These are phyloP conservation scores for Paedocypris sp. DNA, from an alignment of 2,113 vertebrate species.

Conservation along the genomic window DNA sequence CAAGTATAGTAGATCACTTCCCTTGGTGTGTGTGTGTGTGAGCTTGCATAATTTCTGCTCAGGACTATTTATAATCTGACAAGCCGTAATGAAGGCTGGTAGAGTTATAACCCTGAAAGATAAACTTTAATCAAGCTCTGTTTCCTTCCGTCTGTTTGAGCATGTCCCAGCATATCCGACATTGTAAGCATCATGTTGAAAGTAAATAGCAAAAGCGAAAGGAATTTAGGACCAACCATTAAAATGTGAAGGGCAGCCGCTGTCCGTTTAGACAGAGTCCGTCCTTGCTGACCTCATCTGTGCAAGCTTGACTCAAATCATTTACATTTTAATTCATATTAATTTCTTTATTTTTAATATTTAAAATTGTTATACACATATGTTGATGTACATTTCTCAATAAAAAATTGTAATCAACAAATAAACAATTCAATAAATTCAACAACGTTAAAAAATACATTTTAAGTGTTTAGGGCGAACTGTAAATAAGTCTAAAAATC, in stretches of 20 bases:
- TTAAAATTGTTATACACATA: too few relatives aligned
- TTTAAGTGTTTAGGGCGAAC: too few relatives aligned
- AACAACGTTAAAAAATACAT: too few relatives aligned
- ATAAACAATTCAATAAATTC: too few relatives aligned
- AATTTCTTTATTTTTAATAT: too few relatives aligned
- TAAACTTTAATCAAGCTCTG: constrained; percentile 70
- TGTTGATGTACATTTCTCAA: too few relatives aligned
- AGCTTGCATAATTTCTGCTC: constrained; percentile 56
- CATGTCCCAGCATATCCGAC: constrained; percentile 57
- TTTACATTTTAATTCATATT: too few relatives aligned
- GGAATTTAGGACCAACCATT: constrained; percentile 60
- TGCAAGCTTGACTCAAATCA: constrained; percentile 54
- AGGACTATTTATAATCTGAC: constrained; percentile 65
- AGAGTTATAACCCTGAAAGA: constrained; percentile 67
- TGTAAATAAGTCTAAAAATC: too few relatives aligned
- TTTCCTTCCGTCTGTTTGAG: constrained; percentile 57
- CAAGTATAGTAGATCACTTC: constrained; percentile 47
- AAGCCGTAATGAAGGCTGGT: constrained; percentile 65
- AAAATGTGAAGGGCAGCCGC: constrained; percentile 58
- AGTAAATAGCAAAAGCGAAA: constrained; percentile 62
- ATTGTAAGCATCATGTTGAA: constrained; percentile 46
- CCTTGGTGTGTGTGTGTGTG: constrained; percentile 57
- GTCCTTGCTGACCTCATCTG: constrained; percentile 45
- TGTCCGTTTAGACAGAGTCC: constrained; percentile 52
- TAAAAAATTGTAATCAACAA: too few relatives aligned